phyloP scores from a whole-genome alignment of 2,113 vertebrate species.

The Bagarius yarrelli region DNA sequence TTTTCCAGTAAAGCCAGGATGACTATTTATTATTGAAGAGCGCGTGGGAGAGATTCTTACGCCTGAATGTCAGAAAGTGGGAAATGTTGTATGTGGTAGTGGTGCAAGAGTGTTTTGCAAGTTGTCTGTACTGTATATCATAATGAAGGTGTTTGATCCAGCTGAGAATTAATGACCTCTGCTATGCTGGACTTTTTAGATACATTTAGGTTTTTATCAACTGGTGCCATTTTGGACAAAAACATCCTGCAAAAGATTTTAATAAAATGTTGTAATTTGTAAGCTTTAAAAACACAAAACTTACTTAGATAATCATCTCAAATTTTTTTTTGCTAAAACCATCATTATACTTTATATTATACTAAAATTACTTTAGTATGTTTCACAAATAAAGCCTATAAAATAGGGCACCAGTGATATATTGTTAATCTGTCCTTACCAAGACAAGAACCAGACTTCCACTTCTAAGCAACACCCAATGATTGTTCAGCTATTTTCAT shows the following conservation, averaged over 20 bases:
- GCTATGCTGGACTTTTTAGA: not conserved
- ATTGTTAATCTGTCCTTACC: slow-evolving; percentile 2
- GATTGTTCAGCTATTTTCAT: slow-evolving; percentile 14
- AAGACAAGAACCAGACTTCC: slow-evolving; percentile 28
- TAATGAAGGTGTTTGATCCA: not conserved
- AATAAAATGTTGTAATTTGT: not conserved
- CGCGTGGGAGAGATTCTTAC: slow-evolving; percentile 28
- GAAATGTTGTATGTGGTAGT: slow-evolving; percentile 15
- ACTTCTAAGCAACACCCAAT: slow-evolving; percentile 18
- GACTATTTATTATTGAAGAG: slow-evolving; percentile 41
- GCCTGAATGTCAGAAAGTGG: slow-evolving; percentile 29
- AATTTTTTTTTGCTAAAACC: not conserved
- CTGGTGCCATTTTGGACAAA: not conserved
- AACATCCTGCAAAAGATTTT: not conserved
- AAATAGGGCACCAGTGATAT: slow-evolving; percentile 24
- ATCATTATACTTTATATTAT: not conserved
- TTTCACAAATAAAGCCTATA: not conserved
- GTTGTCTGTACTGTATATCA: not conserved
- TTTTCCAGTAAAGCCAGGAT: slow-evolving; percentile 42
- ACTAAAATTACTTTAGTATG: slow-evolving; percentile 25
- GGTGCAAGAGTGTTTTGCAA: not conserved
- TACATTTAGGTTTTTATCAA: not conserved
- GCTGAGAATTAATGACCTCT: not conserved
- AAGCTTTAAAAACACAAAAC: not conserved
- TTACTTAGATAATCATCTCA: not conserved